Evolutionary conservation across 2,888 invertebrate genomes (phyloP), one percentile per base, ranked within the genome.

Genomic region (Baronia brevicornis): DNA sequence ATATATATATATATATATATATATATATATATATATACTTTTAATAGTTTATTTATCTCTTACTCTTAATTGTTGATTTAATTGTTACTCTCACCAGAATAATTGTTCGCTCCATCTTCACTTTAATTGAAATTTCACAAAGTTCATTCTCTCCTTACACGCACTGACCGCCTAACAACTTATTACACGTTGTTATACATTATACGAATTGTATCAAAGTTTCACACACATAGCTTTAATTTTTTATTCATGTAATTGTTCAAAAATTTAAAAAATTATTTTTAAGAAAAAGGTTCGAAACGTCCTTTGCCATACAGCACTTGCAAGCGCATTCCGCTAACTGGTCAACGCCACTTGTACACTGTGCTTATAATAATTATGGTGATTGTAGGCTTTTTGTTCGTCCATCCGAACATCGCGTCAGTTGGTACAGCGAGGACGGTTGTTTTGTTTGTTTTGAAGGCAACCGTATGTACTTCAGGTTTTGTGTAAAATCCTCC

Each of bases 281-380:
- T n/a, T n/a, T n/a, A n/a, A n/a, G n/a, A n/a, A n/a, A n/a, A n/a
- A n/a, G n/a, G n/a, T n/a, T n/a, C n/a, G n/a, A n/a, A n/a, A n/a
- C n/a, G n/a, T n/a, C n/a, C n/a, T n/a, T n/a, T n/a, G n/a, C n/a
- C n/a, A n/a, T n/a, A n/a, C n/a, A n/a, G n/a, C n/a, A n/a, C n/a
- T n/a, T 58, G 48, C 64, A 54, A 41, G 41, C 58, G 67, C 65
- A 55, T 61, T 46, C 52, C 45, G 48, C 53, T 47, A 54, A 80
- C 80, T 82, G 79, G 46, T 60, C 47, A 51, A 32, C 46, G 45
- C 54, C 52, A 60, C 56, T 47, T 48, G 62, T 62, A 64, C 67
- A 65, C 71, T 63, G 52, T 49, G 67, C 62, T 77, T 80, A 70
- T 70, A 74, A 78, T 80, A 77, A 80, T 79, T 72, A 75, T 63